Percentiles rank a stretch among this genome's conserved stretches.
Evolutionary conservation across 30 jellyfish, hydroid and myxozoan species (phyloP).

Genomic region (Morbakka virulenta): DNA sequence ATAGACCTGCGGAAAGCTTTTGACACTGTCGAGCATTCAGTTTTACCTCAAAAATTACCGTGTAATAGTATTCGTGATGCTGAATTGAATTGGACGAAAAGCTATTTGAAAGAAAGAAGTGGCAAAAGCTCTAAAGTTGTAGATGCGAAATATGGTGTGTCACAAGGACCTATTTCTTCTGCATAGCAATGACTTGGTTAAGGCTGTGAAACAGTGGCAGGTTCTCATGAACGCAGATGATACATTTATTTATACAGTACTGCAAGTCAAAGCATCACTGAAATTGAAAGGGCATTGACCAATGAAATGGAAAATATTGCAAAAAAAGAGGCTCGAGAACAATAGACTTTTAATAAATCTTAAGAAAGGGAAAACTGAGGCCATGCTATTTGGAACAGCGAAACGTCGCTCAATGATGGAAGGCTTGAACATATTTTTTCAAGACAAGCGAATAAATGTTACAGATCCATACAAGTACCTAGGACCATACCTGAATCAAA

Average conservation of each 20-base stretch:
- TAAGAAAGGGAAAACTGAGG: slow-evolving; percentile 40
- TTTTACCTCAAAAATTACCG: slow-evolving; percentile 17
- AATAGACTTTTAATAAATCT: slow-evolving; percentile 43
- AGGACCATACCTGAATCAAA: neutral
- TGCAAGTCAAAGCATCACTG: slow-evolving; percentile 63
- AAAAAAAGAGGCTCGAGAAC: slow-evolving; percentile 57
- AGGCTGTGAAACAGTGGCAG: slow-evolving; percentile 20
- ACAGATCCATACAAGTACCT: neutral
- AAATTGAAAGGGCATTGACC: slow-evolving; percentile 57
- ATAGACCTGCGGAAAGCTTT: slow-evolving; percentile 68
- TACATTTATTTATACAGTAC: slow-evolving; percentile 30
- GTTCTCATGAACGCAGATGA: slow-evolving; percentile 45
- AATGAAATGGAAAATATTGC: slow-evolving; percentile 56
- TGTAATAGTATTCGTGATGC: slow-evolving; percentile 31
- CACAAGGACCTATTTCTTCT: slow-evolving; percentile 23
- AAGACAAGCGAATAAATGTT: neutral
- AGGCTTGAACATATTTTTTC: neutral
- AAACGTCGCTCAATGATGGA: slow-evolving; percentile 36
- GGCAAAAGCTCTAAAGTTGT: slow-evolving; percentile 16
- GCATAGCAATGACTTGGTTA: slow-evolving; percentile 17
- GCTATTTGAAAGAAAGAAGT: slow-evolving; percentile 21
- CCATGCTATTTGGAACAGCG: slow-evolving; percentile 47
- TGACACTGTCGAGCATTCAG: slow-evolving; percentile 58
- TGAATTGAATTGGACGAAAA: slow-evolving; percentile 32
- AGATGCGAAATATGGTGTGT: slow-evolving; percentile 28